These are phyloP conservation scores for Climacteris rufus DNA, from an alignment of 2,113 vertebrate species.

Conservation along the genomic window DNA sequence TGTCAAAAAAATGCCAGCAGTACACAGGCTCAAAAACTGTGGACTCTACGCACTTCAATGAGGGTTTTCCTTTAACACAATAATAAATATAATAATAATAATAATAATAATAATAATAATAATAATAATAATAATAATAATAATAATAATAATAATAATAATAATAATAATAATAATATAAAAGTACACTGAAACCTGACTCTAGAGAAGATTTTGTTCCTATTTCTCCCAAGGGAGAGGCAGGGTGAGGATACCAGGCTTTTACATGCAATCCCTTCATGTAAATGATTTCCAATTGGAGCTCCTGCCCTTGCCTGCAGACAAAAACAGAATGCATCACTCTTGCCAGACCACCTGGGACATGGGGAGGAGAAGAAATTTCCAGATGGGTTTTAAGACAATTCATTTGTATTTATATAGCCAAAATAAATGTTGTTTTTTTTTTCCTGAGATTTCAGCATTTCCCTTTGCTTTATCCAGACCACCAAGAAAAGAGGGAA, in stretches of 20 bases:
- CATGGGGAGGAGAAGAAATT: conserved; percentile 43
- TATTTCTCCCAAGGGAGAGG: conserved; percentile 4
- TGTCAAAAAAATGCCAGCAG: background rate
- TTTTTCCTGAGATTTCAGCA: conserved; percentile 62
- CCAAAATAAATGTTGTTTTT: conserved; percentile 59
- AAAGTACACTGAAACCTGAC: background rate
- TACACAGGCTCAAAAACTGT: background rate
- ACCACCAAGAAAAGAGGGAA: conserved; percentile 73
- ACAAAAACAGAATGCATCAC: conserved; percentile 51
- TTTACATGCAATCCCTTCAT: background rate
- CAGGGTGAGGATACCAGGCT: background rate
- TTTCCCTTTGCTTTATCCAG: conserved; percentile 67
- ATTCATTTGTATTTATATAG: conserved; percentile 72
- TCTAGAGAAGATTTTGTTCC: conserved; percentile 10
- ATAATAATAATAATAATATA: background rate
- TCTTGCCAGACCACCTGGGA: conserved; percentile 68
- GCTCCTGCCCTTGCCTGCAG: conserved; percentile 38
- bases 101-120: background rate
- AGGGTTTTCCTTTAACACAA: background rate
- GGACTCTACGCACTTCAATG: background rate
- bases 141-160: background rate
- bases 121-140: background rate
- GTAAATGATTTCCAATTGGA: conserved; percentile 45
- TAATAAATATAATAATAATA: background rate
- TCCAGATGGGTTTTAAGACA: conserved; percentile 68